A percentile compares a stretch with the other conserved stretches of the same genome.
phyloP scores from a whole-genome alignment of 2,113 vertebrate genomes.

The Megaceryle torquata region DNA sequence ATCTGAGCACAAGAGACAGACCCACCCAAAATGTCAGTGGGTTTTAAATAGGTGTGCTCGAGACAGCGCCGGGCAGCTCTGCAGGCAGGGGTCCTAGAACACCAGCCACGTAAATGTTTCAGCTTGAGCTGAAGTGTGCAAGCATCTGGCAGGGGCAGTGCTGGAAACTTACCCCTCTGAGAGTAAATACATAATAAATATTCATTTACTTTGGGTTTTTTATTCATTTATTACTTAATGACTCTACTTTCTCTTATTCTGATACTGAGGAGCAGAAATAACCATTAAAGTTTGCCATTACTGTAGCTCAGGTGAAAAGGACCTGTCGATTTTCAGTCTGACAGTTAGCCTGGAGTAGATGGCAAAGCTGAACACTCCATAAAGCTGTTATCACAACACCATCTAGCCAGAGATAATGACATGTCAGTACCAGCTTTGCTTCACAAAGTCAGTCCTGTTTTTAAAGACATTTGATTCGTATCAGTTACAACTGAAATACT shows the following conservation, averaged over 20 bases:
- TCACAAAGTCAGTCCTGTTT: background rate
- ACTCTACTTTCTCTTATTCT: background rate
- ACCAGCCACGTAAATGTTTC: rapidly evolving
- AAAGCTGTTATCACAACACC: background rate
- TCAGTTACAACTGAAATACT: background rate
- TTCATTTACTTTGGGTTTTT: background rate
- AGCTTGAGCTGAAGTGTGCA: background rate
- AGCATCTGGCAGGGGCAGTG: background rate
- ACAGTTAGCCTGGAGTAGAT: background rate
- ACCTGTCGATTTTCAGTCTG: background rate
- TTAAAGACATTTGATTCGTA: background rate
- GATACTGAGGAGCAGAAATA: background rate
- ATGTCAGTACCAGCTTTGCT: background rate
- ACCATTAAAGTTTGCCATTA: background rate
- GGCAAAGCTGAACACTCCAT: background rate
- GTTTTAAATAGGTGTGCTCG: background rate
- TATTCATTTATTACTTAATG: background rate
- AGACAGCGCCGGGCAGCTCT: background rate
- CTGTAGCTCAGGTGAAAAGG: background rate
- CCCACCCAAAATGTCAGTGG: background rate
- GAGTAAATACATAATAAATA: background rate
- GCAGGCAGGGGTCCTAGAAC: background rate
- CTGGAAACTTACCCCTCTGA: background rate
- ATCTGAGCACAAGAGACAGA: background rate
- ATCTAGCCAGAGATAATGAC: background rate